phyloP scores from a whole-genome alignment of 2,113 vertebrate genomes.

The Stigmatopora nigra region DNA sequence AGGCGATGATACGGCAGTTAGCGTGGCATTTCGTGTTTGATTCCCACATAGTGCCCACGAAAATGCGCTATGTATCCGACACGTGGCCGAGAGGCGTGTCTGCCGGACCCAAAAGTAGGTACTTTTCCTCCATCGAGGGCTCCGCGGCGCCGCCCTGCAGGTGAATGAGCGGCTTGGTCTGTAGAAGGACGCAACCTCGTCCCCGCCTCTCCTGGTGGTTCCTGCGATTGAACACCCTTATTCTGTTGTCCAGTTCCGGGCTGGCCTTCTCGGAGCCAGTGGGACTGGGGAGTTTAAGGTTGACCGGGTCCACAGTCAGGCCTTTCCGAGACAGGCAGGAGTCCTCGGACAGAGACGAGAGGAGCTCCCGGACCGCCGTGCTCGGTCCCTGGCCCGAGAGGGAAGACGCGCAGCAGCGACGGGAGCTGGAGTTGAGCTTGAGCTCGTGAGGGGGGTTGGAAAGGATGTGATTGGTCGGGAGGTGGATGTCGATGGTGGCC shows the following conservation, averaged over 20 bases:
- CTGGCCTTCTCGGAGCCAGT: conserved; percentile 65
- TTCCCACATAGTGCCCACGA: background rate
- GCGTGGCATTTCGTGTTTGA: background rate
- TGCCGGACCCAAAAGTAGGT: conserved; percentile 66
- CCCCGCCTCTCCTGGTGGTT: conserved; percentile 74
- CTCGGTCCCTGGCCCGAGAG: conserved; percentile 47
- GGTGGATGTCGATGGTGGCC: conserved; percentile 81
- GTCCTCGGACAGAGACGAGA: conserved; percentile 79
- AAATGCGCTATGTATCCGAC: conserved; percentile 59
- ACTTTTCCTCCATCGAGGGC: conserved; percentile 71
- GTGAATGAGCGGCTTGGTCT: conserved; percentile 76
- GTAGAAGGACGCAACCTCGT: conserved; percentile 59
- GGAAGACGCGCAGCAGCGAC: conserved; percentile 40
- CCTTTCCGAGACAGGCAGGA: conserved; percentile 74
- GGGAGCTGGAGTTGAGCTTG: conserved; percentile 50
- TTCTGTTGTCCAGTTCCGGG: conserved; percentile 71
- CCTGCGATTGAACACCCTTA: conserved; percentile 75
- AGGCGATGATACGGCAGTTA: background rate
- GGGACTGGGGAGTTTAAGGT: conserved; percentile 73
- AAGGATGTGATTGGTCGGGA: conserved; percentile 69
- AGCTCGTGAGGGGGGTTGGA: conserved; percentile 68
- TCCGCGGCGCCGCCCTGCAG: conserved; percentile 61
- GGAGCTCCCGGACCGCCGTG: conserved; percentile 74
- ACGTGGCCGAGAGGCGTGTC: conserved; percentile 55
- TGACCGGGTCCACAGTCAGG: conserved; percentile 73